phyloP scores from a whole-genome alignment of 2,888 invertebrate species.

The Macropis europaea region DNA sequence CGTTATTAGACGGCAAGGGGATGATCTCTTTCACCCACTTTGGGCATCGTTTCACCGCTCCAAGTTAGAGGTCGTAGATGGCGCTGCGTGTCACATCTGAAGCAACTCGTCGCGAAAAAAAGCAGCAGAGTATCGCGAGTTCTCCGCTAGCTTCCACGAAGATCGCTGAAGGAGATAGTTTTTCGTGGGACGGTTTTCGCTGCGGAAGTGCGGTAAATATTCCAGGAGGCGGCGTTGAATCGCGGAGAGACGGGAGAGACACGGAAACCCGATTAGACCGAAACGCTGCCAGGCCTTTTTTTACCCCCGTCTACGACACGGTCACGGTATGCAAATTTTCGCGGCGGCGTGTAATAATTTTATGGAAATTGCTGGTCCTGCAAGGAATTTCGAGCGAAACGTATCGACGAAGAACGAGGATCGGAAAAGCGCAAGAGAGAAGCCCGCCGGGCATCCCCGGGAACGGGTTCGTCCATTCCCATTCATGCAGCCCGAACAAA shows the following conservation, averaged over 20 bases:
- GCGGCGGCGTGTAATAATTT: constrained; percentile 61
- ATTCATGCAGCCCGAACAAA: not conserved
- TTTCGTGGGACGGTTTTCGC: not conserved
- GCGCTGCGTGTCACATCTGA: no score
- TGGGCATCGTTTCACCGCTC: no score
- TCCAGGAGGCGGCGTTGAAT: constrained; percentile 13
- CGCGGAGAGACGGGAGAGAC: constrained; percentile 22
- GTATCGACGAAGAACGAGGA: constrained; percentile 16
- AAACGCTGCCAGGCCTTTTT: constrained; percentile 52
- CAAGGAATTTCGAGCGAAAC: constrained; percentile 49
- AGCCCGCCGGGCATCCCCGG: not conserved
- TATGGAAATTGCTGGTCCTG: constrained; percentile 59
- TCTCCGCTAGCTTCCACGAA: not conserved
- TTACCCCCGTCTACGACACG: constrained; percentile 36
- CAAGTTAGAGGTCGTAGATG: no score
- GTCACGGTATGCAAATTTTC: constrained; percentile 63
- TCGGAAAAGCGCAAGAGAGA: constrained; percentile 1
- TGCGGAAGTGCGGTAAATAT: constrained; percentile 28
- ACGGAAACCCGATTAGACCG: constrained; percentile 58
- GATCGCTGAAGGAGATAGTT: not conserved
- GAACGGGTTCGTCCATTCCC: not conserved
- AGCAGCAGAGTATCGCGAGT: not conserved
- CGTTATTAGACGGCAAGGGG: no score
- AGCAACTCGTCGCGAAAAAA: not conserved
- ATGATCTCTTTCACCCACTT: no score